Evolutionary conservation across 1,140 invertebrate genomes (phyloP).

Genomic region (Lepidurus apus): DNA sequence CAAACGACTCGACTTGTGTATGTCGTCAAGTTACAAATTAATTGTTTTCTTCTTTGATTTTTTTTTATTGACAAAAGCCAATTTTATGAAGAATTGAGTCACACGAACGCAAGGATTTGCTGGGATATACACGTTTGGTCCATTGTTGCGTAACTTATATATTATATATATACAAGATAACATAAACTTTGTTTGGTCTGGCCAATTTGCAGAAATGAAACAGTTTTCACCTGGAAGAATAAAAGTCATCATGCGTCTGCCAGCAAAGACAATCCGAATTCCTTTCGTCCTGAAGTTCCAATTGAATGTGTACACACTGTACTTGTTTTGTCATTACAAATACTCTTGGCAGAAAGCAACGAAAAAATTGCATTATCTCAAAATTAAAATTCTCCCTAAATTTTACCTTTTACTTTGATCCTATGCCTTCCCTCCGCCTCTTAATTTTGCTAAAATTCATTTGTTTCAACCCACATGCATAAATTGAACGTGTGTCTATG

Average conservation of each 20-base stretch:
- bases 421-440: too few species aligned
- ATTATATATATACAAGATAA: background rate
- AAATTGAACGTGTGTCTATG: too few species aligned
- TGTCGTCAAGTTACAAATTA: too few species aligned
- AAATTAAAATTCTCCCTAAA: background rate
- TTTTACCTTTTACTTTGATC: background rate
- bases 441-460: too few species aligned
- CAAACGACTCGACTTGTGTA: too few species aligned
- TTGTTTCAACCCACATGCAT: too few species aligned
- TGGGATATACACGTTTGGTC: slow-evolving; percentile 19
- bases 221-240: too few species aligned
- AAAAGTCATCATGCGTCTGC: background rate
- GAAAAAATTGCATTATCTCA: background rate
- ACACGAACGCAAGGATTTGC: background rate
- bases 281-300: slow-evolving; percentile 3
- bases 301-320: slow-evolving; percentile 2
- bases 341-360: background rate
- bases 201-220: background rate
- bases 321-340: slow-evolving; percentile 20
- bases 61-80: too few species aligned
- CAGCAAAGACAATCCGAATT: slow-evolving; percentile 21
- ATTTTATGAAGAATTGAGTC: too few species aligned
- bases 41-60: too few species aligned
- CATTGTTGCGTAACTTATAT: background rate
- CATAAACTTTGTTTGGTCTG: background rate